phyloP scores from a whole-genome alignment of 1,140 invertebrate species.

The Bathynomus jamesi region DNA sequence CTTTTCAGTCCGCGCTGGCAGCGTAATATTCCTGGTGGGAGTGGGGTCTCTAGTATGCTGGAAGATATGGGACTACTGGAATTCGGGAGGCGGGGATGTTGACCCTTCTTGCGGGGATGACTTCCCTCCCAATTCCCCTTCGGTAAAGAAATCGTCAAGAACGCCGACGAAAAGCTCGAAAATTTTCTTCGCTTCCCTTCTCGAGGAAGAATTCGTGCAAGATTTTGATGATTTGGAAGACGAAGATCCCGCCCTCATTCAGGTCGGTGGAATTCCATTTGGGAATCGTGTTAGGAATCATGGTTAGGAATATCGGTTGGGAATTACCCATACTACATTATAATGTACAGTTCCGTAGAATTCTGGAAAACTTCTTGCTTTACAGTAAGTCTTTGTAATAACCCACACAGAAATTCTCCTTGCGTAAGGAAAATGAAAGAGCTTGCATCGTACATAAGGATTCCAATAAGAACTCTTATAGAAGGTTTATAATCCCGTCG shows the following conservation, averaged over 20 bases:
- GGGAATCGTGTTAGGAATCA: no score
- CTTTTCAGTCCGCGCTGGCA: constrained; percentile 40
- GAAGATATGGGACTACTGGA: constrained; percentile 38
- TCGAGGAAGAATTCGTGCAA: constrained; percentile 36
- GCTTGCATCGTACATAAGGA: no score
- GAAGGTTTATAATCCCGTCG: no score
- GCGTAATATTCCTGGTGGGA: constrained; percentile 41
- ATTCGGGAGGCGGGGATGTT: constrained; percentile 6
- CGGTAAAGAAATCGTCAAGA: neutral
- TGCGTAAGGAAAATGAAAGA: no score
- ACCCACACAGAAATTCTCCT: no score
- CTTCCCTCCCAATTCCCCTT: constrained; percentile 14
- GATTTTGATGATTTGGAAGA: constrained; percentile 18
- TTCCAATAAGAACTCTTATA: no score
- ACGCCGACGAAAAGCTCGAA: constrained; percentile 7
- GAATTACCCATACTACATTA: no score
- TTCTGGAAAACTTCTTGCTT: no score
- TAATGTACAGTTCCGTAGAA: no score
- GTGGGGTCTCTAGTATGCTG: constrained; percentile 42
- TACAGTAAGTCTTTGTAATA: no score
- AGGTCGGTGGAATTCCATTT: constrained; percentile 11
- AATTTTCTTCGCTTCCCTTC: constrained; percentile 25
- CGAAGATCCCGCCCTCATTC: constrained; percentile 31
- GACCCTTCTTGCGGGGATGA: constrained; percentile 6
- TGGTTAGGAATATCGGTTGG: no score